Conservation (phyloP, 2,797 vertebrate species). For the Girardinus metallicus region DNA sequence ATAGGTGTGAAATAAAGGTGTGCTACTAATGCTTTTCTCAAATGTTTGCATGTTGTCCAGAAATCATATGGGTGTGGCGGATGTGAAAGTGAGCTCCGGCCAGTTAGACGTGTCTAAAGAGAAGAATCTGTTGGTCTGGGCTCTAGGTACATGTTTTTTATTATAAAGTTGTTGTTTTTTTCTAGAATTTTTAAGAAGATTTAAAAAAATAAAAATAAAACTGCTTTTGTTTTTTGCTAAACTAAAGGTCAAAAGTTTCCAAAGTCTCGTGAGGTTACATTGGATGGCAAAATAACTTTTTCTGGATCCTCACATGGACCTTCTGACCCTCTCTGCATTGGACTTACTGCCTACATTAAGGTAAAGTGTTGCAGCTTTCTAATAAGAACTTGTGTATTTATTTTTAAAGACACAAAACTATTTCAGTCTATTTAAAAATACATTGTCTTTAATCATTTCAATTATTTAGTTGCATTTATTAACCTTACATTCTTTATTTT, state of each 20-base stretch:
- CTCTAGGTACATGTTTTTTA: conserved; percentile 77
- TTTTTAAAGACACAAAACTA: background rate
- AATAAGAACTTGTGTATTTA: background rate
- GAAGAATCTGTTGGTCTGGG: conserved; percentile 91
- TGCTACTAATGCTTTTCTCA: background rate
- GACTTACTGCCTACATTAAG: conserved; percentile 90
- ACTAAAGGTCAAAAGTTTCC: conserved; percentile 93
- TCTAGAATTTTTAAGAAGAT: background rate
- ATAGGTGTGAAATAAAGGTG: background rate
- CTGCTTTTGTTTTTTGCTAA: background rate
- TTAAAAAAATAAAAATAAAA: conserved; percentile 9
- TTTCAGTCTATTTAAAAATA: background rate
- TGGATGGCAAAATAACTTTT: conserved; percentile 88
- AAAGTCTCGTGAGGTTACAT: conserved; percentile 89
- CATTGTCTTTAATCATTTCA: background rate
- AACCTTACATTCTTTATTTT: background rate
- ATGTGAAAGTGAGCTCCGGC: conserved; percentile 89
- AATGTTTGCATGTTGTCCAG: conserved; percentile 67
- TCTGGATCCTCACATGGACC: conserved; percentile 78
- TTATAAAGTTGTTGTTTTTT: too few relatives aligned
- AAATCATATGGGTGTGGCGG: conserved; percentile 85
- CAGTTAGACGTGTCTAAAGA: conserved; percentile 91
- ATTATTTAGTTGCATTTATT: background rate
- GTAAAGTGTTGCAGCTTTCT: conserved; percentile 69
- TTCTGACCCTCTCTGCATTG: conserved; percentile 87